Percentiles rank a stretch among this genome's conserved stretches.
Conservation (phyloP, 2,888 invertebrate species). For the Frankliniella intonsa region DNA sequence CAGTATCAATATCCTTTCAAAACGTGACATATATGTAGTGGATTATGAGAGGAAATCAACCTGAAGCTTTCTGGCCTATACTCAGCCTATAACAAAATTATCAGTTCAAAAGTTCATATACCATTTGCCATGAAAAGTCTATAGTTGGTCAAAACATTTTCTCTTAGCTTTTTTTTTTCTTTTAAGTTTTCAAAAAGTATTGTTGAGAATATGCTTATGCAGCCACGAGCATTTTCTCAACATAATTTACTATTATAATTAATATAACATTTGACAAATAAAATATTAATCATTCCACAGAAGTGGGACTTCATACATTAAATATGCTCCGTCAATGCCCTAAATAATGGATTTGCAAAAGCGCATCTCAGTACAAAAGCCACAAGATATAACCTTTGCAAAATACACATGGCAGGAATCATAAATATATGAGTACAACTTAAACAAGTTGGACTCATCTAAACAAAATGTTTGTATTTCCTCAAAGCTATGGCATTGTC, state of each 20-base stretch:
- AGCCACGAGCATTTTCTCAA: conserved; percentile 6
- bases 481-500: conserved; percentile 2
- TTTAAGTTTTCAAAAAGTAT: not conserved
- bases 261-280: conserved; percentile 9
- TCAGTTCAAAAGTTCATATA: not conserved
- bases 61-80: too few relatives aligned
- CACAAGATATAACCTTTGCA: not conserved
- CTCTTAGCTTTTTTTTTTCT: not conserved
- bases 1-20: not conserved
- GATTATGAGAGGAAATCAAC: not conserved
- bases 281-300: not conserved
- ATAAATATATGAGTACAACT: not conserved
- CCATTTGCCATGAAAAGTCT: not conserved
- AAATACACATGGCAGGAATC: conserved; percentile 20
- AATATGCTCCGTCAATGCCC: not conserved
- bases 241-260: not conserved
- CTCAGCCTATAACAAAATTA: not conserved
- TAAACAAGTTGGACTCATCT: not conserved
- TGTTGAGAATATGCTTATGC: not conserved
- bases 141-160: not conserved
- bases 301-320: conserved; percentile 1
- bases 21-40: not conserved
- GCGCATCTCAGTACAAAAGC: conserved; percentile 20
- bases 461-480: not conserved
- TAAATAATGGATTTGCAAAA: not conserved